These are phyloP conservation scores for Xyrichtys novacula DNA, from an alignment of 2,797 vertebrate species.

Conservation along the genomic window DNA sequence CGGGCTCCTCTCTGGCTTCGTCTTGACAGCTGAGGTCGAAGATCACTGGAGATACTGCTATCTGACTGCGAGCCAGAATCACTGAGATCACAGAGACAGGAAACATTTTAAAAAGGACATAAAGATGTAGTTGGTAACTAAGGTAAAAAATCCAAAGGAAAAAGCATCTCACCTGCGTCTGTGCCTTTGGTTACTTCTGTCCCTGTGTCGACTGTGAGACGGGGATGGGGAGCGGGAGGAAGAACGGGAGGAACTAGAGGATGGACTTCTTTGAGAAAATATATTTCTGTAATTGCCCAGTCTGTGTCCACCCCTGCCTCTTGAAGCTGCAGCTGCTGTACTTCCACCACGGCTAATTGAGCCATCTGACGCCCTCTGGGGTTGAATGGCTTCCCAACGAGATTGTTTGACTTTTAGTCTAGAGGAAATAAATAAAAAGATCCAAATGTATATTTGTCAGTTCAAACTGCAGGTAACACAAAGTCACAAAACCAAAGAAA, in stretches of 20 bases:
- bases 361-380: constrained; percentile 75
- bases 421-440: not conserved
- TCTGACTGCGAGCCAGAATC: constrained; percentile 93
- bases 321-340: constrained; percentile 49
- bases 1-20: constrained; percentile 87
- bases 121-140: not conserved
- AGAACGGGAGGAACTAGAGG: constrained; percentile 90
- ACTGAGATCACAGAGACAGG: constrained; percentile 68
- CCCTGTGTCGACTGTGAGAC: constrained; percentile 81
- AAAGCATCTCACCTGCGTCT: constrained; percentile 76
- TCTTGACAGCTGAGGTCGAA: constrained; percentile 86
- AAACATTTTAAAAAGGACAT: constrained; percentile 1
- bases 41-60: constrained; percentile 90
- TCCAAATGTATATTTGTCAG: not conserved
- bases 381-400: constrained; percentile 82
- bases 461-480: not conserved
- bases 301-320: constrained; percentile 81
- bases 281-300: constrained; percentile 92
- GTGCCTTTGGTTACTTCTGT: constrained; percentile 82
- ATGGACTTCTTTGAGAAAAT: constrained; percentile 93
- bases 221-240: constrained; percentile 91
- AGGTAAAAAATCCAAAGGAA: not conserved
- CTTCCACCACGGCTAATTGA: constrained; percentile 76
- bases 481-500: not conserved
- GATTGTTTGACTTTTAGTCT: constrained; percentile 84